A percentile compares a stretch with the other conserved stretches of the same genome.
Conservation (phyloP, 2,113 vertebrate genomes). For the Tor tambroides region DNA sequence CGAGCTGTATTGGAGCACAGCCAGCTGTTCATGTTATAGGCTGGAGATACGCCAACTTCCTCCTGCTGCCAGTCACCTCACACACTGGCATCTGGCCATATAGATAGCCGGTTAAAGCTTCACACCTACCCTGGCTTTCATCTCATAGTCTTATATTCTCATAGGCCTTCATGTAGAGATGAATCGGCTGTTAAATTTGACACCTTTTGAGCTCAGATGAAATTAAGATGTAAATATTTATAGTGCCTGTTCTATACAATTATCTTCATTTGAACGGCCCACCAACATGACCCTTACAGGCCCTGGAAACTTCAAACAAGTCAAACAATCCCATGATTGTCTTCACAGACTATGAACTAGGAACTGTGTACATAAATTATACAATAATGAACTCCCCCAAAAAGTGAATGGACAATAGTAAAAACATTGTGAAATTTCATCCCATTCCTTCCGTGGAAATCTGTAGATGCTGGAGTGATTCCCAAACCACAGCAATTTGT, state of each 20-base stretch:
- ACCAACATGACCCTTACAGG: not conserved
- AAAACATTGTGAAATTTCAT: constrained; percentile 35
- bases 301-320: not conserved
- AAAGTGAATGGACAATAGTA: not conserved
- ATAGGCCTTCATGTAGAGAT: not conserved
- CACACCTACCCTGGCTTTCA: not conserved
- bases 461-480: constrained; percentile 2
- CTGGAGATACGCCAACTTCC: constrained; percentile 68
- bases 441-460: constrained; percentile 12
- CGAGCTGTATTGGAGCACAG: constrained; percentile 72
- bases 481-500: constrained; percentile 28
- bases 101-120: not conserved
- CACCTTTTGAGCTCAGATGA: not conserved
- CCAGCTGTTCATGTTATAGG: constrained; percentile 73
- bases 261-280: not conserved
- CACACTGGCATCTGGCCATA: constrained; percentile 53
- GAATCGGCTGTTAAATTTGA: not conserved
- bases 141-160: no score
- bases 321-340: constrained; percentile 20
- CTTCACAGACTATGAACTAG: constrained; percentile 12
- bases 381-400: not conserved
- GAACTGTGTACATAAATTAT: constrained; percentile 13
- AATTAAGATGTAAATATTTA: constrained; percentile 11
- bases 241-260: not conserved
- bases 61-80: constrained; percentile 48